Evolutionary conservation across 2,797 vertebrate genomes (phyloP), one percentile per base, ranked within the genome.

Genomic region (Tauraco hartlaubi): DNA sequence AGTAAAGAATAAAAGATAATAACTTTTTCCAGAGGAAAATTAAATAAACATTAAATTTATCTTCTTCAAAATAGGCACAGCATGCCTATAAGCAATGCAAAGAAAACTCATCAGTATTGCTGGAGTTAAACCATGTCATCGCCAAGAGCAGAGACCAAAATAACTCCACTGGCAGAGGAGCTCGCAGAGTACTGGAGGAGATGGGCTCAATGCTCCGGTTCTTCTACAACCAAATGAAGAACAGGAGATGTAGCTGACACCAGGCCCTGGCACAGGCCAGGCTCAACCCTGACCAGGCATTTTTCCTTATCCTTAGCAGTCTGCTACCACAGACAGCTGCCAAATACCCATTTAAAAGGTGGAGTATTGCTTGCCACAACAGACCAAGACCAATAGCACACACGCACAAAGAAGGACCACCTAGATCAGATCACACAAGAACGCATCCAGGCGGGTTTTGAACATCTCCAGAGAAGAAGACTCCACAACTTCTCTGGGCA

Each of bases 61-160:
- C 11, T 62, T 52, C 33, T 52, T 82, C 43, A 43, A 46, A 85
- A 46, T 1, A 56, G 13, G 19, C 15, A 82, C 88, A 64, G n/a
- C 21, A 51, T 15, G 8, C 22, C 29, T 7, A 6, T 31, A 44
- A 77, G 55, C 4, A 1, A 48, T 1, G 1, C 46, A 73, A 64
- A n/a, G 8, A 29, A 69, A 81, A 55, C 9, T 21, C 17, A 46
- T 28, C 29, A 20, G 29, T 18, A 68, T 17, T 19, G 19, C 35
- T 64, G 2, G 63, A 49, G 35, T 20, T 63, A 58, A 73, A 35
- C 14, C 16, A 26, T 8, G 9, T 9, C 21, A 68, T 46, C 0
- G 0, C 18, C 26, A 39, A 39, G 15, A 64, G 11, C 0, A 2
- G 10, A 54, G 12, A n/a, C 7, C 26, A 55, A 51, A 59, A 13